Percentiles rank a stretch among this genome's conserved stretches.
Evolutionary conservation across 2,113 vertebrate species (phyloP).

Genomic region (Vulpes vulpes): DNA sequence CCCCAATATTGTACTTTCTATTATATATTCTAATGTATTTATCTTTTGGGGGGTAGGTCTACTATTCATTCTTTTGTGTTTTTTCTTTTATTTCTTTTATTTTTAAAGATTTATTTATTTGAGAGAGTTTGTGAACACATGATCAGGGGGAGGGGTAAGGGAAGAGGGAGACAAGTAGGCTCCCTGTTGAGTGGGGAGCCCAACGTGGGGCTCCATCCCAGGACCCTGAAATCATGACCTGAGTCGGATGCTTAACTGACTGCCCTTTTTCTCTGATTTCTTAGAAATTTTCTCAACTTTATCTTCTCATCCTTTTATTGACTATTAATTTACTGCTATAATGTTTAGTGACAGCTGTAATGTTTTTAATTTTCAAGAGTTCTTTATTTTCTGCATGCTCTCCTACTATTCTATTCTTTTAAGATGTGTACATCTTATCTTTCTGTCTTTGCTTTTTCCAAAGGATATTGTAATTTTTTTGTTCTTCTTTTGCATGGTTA

Average conservation of each 20-base stretch:
- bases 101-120: not conserved
- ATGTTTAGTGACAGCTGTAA: not conserved
- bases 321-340: not conserved
- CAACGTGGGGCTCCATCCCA: not conserved
- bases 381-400: not conserved
- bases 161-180: not conserved
- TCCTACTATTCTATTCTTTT: not conserved
- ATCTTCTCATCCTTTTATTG: not conserved
- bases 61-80: not conserved
- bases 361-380: not conserved
- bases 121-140: not conserved
- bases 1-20: not conserved
- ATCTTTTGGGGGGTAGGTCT: not conserved
- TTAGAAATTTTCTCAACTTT: constrained; percentile 6
- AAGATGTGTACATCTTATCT: not conserved
- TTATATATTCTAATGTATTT: not conserved
- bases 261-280: not conserved
- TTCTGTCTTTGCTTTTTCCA: not conserved
- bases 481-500: not conserved
- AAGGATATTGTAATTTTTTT: not conserved
- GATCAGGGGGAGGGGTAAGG: not conserved
- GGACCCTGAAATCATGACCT: not conserved
- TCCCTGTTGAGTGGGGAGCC: not conserved
- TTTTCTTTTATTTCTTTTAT: not conserved
- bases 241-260: no score